These are phyloP conservation scores for Protomyctophum bolini DNA, from an alignment of 2,113 vertebrate genomes.

Conservation along the genomic window DNA sequence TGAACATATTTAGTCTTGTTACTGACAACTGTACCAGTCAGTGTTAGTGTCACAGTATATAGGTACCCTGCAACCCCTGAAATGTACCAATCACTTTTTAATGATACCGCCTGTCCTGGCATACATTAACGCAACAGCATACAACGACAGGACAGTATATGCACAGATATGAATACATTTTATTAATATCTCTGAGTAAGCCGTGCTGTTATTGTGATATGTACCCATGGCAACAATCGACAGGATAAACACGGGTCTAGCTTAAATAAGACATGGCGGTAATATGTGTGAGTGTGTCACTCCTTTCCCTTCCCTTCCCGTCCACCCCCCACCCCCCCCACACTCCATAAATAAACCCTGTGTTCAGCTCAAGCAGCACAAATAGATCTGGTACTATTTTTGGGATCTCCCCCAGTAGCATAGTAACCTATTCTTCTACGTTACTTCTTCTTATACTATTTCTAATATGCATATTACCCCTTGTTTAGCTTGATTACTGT, in stretches of 20 bases:
- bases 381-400: conserved; percentile 70
- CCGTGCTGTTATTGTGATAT: not conserved
- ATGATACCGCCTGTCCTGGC: too few relatives aligned
- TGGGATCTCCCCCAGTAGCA: conserved; percentile 39
- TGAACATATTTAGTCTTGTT: too few relatives aligned
- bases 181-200: conserved; percentile 5
- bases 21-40: too few relatives aligned
- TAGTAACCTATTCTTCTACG: conserved; percentile 27
- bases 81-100: too few relatives aligned
- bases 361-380: conserved; percentile 52
- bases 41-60: too few relatives aligned
- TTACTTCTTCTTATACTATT: not conserved
- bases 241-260: conserved; percentile 46
- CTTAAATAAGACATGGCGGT: conserved; percentile 38
- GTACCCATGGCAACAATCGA: conserved; percentile 49
- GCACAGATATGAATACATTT: not conserved
- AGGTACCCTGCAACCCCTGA: too few relatives aligned
- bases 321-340: not conserved
- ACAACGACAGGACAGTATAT: too few relatives aligned
- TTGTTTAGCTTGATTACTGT: too few relatives aligned
- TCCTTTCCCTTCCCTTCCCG: too few relatives aligned
- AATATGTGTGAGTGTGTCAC: conserved; percentile 60
- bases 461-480: too few relatives aligned
- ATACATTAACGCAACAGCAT: too few relatives aligned
- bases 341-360: conserved; percentile 71